Evolutionary conservation across 2,888 invertebrate species (phyloP).

Genomic region (Strigamia crassipes): DNA sequence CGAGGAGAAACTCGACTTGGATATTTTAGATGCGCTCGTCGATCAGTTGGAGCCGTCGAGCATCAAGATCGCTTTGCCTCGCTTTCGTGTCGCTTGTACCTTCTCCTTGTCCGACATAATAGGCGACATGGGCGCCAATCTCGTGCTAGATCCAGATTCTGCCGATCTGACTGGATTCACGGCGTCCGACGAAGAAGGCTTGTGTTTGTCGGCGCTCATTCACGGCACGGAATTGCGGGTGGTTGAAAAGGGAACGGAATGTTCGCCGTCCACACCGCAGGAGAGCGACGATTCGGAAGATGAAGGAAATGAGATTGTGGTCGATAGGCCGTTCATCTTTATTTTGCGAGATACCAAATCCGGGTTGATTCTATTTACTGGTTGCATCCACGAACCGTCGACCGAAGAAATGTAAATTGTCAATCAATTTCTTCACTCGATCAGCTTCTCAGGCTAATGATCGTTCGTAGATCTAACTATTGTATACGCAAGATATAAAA

Average conservation of each 20-base stretch:
- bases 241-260: constrained; percentile 28
- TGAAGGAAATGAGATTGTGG: constrained; percentile 15
- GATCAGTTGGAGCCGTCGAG: not conserved
- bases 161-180: constrained; percentile 48
- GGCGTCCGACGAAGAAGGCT: not conserved
- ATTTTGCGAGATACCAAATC: constrained; percentile 51
- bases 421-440: not conserved
- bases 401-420: constrained; percentile 17
- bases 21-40: constrained; percentile 12
- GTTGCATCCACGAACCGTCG: constrained; percentile 50
- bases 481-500: not conserved
- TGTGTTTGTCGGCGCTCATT: constrained; percentile 35
- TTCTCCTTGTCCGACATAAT: constrained; percentile 45
- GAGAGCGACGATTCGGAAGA: constrained; percentile 8
- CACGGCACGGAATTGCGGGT: constrained; percentile 46
- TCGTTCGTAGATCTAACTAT: not conserved
- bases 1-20: constrained; percentile 14
- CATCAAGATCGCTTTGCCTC: constrained; percentile 45
- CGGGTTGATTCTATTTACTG: constrained; percentile 51
- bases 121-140: constrained; percentile 41
- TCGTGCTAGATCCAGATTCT: constrained; percentile 41
- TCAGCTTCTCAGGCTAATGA: not conserved
- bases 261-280: not conserved
- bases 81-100: constrained; percentile 46
- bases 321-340: constrained; percentile 53